phyloP scores from a whole-genome alignment of 2,113 vertebrate species.

The Pachycephala philippinensis region DNA sequence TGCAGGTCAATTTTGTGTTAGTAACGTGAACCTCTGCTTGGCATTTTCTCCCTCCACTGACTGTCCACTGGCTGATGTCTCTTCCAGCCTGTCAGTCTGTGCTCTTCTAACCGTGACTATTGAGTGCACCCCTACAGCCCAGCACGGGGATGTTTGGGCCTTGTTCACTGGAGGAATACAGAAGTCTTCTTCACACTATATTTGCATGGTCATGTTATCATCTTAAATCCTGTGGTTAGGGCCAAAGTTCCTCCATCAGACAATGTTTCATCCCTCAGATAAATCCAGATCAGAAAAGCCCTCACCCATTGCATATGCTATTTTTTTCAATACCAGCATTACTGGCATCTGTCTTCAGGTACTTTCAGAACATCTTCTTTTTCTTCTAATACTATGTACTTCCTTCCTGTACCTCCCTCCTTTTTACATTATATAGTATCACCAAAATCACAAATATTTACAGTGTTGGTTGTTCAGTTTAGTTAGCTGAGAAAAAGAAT shows the following conservation, averaged over 20 bases:
- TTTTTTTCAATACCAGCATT: background rate
- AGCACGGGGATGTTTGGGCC: background rate
- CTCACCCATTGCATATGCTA: background rate
- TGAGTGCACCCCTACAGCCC: background rate
- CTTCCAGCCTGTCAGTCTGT: background rate
- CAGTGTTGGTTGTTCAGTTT: background rate
- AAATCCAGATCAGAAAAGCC: background rate
- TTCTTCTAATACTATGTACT: constrained; percentile 13
- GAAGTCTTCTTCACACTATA: background rate
- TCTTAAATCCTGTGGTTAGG: background rate
- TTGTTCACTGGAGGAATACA: background rate
- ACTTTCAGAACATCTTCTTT: background rate
- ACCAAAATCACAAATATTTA: background rate
- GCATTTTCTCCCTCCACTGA: background rate
- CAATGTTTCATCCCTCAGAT: background rate
- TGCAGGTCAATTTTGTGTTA: background rate
- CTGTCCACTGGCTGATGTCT: background rate
- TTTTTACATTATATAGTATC: background rate
- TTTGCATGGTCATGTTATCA: background rate
- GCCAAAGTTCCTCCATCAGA: background rate
- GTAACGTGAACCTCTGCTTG: fast-evolving
- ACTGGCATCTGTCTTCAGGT: background rate
- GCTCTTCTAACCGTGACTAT: background rate
- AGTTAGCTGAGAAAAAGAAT: background rate
- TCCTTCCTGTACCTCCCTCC: constrained; percentile 3